Base-by-base conservation (phyloP, 1,140 invertebrate species). In the Mizuhopecten yessoensis region DNA sequence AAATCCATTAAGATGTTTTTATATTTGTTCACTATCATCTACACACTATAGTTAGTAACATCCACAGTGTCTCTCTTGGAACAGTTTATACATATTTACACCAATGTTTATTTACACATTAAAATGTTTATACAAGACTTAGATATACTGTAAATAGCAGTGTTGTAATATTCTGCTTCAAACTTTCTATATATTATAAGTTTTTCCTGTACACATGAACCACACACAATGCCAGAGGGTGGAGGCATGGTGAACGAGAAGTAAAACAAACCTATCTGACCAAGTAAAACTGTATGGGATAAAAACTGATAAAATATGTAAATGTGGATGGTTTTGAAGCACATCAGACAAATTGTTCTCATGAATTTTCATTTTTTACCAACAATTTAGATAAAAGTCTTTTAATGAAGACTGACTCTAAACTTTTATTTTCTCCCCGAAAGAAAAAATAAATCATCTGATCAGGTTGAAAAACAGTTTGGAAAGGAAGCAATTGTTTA, bases 301-400 rank as follows among this genome's bases (percentile, higher is more conserved):
- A 75, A 75, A 75, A 75, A 75, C 29, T n/a, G n/a, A 75, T 75
- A 75, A 75, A 75, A 75, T 29, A n/a, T 29, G n/a, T 29, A 75
- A 29, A 29, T 5, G 11, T n/a, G n/a, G n/a, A n/a, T n/a, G n/a
- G n/a, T n/a, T n/a, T 13, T 75, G 3, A 75, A 75, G 57, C n/a
- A n/a, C 23, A 9, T 75, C 17, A 75, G 17, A 29, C 42, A 45
- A 9, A 45, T 45, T 45, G 36, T 45, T 45, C 42, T 13, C 9
- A 45, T 45, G 10, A 45, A 20, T 45, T 0, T 1, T 45, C 15
- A 29, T 13, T 75, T 75, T 75, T 29, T 29, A 29, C 57, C 23
- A 75, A 75, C 23, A n/a, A n/a, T 75, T 75, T 11, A 20, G 20
- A 17, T 20, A 29, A 29, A 75, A 75, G 17, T n/a, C n/a, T 13